Conservation (phyloP, 2,888 invertebrate genomes). For the Poecilus cupreus region DNA sequence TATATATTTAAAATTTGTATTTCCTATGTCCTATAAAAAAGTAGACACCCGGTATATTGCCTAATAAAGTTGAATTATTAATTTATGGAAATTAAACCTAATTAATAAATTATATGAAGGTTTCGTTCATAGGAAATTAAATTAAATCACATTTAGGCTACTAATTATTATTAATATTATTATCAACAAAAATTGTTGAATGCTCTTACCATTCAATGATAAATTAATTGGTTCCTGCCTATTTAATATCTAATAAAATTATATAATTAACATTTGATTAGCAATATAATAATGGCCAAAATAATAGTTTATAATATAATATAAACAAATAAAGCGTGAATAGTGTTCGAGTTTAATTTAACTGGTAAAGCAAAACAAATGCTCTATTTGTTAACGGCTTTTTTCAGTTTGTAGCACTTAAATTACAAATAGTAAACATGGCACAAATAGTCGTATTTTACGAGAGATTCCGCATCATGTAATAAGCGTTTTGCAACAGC, state of each 20-base stretch:
- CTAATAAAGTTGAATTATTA: slow-evolving; percentile 12
- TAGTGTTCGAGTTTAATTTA: no score
- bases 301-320: not conserved
- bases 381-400: not conserved
- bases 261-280: no score
- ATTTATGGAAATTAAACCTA: slow-evolving; percentile 13
- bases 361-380: no score
- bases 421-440: not conserved
- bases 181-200: not conserved
- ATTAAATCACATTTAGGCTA: not conserved
- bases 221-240: not conserved
- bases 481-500: slow-evolving; percentile 15
- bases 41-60: no score
- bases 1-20: no score
- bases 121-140: not conserved
- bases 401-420: not conserved
- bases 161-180: not conserved
- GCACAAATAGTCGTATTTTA: slow-evolving; percentile 15
- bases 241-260: not conserved
- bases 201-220: not conserved
- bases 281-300: no score
- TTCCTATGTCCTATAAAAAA: no score
- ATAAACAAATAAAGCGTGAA: no score
- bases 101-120: slow-evolving; percentile 3
- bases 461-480: not conserved